Evolutionary conservation across 2,113 vertebrate genomes (phyloP).

Genomic region (Halichoeres trimaculatus): DNA sequence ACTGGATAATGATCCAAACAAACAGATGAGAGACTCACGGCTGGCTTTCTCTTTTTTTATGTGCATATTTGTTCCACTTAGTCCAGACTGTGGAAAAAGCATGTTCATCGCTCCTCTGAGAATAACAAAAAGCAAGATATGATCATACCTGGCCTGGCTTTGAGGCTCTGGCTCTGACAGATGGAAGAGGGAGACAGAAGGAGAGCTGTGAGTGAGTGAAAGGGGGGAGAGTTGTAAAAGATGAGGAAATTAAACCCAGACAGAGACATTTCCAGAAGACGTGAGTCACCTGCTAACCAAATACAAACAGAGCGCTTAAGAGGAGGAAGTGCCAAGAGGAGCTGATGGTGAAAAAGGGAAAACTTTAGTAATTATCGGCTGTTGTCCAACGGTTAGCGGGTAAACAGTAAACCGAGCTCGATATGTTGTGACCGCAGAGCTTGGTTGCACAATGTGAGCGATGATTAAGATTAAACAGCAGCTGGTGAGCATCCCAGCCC

Average conservation of each 20-base stretch:
- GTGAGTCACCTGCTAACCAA: slow-evolving; percentile 74
- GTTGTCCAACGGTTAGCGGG: neutral
- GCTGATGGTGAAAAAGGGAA: slow-evolving; percentile 32
- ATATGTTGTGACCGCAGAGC: slow-evolving; percentile 2
- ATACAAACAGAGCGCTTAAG: slow-evolving; percentile 46
- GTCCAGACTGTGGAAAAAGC: slow-evolving; percentile 67
- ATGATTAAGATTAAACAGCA: slow-evolving; percentile 39
- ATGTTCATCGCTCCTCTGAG: slow-evolving; percentile 50
- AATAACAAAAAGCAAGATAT: slow-evolving; percentile 67
- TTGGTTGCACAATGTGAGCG: slow-evolving; percentile 13
- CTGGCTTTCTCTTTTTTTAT: slow-evolving; percentile 20
- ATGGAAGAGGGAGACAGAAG: slow-evolving; percentile 44
- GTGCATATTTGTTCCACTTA: slow-evolving; percentile 34
- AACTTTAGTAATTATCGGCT: slow-evolving; percentile 14
- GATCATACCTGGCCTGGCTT: slow-evolving; percentile 77
- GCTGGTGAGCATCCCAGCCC: slow-evolving; percentile 57
- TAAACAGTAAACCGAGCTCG: slow-evolving; percentile 1
- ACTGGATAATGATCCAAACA: slow-evolving; percentile 60
- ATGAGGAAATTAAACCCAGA: slow-evolving; percentile 77
- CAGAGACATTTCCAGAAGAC: slow-evolving; percentile 78
- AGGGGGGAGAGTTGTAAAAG: slow-evolving; percentile 64
- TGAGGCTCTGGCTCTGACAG: slow-evolving; percentile 60
- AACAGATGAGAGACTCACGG: slow-evolving; percentile 41
- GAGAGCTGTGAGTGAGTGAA: slow-evolving; percentile 21
- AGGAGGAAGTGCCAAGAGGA: slow-evolving; percentile 41